Conservation (phyloP, 2,888 invertebrate species). For the Apamea anceps region DNA sequence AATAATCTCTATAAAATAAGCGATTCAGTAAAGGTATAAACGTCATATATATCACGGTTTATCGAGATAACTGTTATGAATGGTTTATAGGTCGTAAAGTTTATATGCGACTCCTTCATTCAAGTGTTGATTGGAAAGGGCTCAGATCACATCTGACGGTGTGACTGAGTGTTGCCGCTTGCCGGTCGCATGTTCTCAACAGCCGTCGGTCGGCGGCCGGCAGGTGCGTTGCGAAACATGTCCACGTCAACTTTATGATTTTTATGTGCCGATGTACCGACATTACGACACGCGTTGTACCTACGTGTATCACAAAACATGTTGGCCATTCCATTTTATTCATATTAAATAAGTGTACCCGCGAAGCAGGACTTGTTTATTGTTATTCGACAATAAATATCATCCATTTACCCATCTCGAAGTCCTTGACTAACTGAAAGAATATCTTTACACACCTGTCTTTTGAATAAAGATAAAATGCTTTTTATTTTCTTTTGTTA, state of each 20-base stretch:
- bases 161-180: conserved; percentile 43
- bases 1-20: conserved; percentile 49
- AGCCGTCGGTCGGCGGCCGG: conserved; percentile 61
- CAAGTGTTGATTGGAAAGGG: conserved; percentile 59
- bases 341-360: conserved; percentile 66
- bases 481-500: conserved; percentile 64
- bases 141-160: conserved; percentile 50
- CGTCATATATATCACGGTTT: conserved; percentile 44
- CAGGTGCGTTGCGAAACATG: conserved; percentile 84
- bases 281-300: conserved; percentile 82
- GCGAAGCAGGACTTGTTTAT: conserved; percentile 61
- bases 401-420: conserved; percentile 66
- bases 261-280: conserved; percentile 79
- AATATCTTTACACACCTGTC: conserved; percentile 70
- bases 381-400: conserved; percentile 67
- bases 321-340: conserved; percentile 74
- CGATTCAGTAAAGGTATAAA: conserved; percentile 45
- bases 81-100: conserved; percentile 69
- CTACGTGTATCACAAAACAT: conserved; percentile 76
- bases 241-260: conserved; percentile 81
- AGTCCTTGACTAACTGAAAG: conserved; percentile 62
- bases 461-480: conserved; percentile 62
- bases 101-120: conserved; percentile 57
- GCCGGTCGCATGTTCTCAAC: conserved; percentile 59
- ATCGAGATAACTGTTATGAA: conserved; percentile 65